phyloP scores from a whole-genome alignment of 2,113 vertebrate species.

The Erinaceus europaeus region DNA sequence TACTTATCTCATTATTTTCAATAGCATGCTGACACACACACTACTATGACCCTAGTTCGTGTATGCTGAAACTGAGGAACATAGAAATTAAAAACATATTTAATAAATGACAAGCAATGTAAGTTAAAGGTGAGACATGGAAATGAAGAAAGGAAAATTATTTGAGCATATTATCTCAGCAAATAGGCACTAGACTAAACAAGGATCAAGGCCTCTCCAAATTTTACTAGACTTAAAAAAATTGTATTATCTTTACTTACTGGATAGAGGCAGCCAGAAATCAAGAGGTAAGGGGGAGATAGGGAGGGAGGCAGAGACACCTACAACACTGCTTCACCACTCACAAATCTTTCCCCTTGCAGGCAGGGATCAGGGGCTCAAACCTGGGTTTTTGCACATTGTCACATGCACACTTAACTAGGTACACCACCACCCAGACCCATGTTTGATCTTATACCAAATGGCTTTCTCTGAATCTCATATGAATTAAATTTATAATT shows the following conservation, averaged over 20 bases:
- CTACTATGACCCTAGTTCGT: neutral
- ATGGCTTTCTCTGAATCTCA: neutral
- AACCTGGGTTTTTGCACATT: no score
- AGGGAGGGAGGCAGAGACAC: no score
- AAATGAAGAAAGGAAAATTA: neutral
- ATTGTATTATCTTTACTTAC: no score
- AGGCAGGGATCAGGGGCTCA: no score
- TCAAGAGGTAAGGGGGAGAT: no score
- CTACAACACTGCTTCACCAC: no score
- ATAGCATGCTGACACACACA: neutral
- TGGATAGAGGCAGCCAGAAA: no score
- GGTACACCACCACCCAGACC: no score
- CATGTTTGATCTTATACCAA: no score
- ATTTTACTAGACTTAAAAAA: neutral
- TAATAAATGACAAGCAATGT: neutral
- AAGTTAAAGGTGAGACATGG: neutral
- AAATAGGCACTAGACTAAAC: neutral
- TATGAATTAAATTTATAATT: neutral
- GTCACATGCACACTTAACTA: no score
- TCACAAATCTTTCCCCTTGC: no score
- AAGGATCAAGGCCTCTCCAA: neutral
- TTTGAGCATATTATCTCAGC: neutral
- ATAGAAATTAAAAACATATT: neutral
- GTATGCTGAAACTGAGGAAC: slow-evolving; percentile 15
- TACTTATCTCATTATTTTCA: neutral